phyloP scores from a whole-genome alignment of 2,797 vertebrate species.

The Malacoctenus gilli region DNA sequence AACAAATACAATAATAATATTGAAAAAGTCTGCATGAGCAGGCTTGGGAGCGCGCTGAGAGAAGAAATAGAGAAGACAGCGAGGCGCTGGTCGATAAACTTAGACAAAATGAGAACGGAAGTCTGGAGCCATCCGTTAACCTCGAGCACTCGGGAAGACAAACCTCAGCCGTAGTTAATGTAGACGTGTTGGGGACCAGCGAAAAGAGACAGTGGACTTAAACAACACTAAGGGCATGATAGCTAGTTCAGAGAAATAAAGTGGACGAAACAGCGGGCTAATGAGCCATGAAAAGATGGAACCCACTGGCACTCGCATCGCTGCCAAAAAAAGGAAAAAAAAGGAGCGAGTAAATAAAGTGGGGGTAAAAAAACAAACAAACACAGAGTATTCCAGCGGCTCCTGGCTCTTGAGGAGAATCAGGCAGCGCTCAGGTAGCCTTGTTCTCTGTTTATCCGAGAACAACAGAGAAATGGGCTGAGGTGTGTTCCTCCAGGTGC shows the following conservation, averaged over 20 bases:
- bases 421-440: conserved; percentile 77
- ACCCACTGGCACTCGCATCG: conserved; percentile 63
- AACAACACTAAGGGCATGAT: conserved; percentile 64
- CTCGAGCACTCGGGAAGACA: conserved; percentile 56
- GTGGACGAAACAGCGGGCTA: conserved; percentile 67
- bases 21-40: conserved; percentile 29
- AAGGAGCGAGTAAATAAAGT: conserved; percentile 66
- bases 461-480: conserved; percentile 76
- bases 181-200: conserved; percentile 69
- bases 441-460: conserved; percentile 81
- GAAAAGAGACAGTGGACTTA: conserved; percentile 53
- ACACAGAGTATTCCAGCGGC: conserved; percentile 67
- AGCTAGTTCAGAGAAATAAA: conserved; percentile 66
- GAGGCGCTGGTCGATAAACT: conserved; percentile 62
- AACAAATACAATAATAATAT: conserved; percentile 43
- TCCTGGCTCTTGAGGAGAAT: conserved; percentile 76
- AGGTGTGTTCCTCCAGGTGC: conserved; percentile 79
- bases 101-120: conserved; percentile 65
- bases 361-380: conserved; percentile 49
- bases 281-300: conserved; percentile 76
- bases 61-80: conserved; percentile 44
- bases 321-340: conserved; percentile 65
- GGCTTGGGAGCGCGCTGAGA: conserved; percentile 40
- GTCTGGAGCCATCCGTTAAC: conserved; percentile 59
- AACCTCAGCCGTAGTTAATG: conserved; percentile 65